These are phyloP conservation scores for Brachionus rotundiformis DNA, from an alignment of 1,140 invertebrate species.

Conservation along the genomic window DNA sequence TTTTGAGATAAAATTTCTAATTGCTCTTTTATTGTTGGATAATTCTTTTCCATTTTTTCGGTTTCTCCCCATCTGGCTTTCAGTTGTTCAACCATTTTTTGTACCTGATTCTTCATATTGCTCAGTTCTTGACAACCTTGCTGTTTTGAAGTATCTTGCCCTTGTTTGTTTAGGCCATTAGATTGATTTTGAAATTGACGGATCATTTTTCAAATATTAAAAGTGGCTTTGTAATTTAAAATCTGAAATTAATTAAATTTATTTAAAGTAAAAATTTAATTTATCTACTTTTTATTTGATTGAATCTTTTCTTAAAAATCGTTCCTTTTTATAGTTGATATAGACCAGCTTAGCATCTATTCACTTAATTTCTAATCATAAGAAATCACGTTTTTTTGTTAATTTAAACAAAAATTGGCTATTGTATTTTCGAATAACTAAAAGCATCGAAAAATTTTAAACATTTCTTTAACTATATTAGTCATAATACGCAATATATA, in stretches of 20 bases:
- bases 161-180: background rate
- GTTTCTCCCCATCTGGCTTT: background rate
- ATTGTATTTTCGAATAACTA: background rate
- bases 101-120: no score
- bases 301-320: background rate
- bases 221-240: background rate
- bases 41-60: background rate
- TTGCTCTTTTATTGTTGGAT: background rate
- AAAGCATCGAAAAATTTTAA: background rate
- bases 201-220: slow-evolving; percentile 39
- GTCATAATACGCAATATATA: background rate
- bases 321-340: background rate
- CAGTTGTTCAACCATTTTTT: background rate
- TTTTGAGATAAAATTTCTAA: background rate
- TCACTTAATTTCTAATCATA: background rate
- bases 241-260: no score
- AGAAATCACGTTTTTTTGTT: slow-evolving; percentile 31
- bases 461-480: background rate
- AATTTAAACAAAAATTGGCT: background rate
- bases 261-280: no score
- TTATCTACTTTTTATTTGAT: background rate
- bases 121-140: background rate
- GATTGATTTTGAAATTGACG: background rate
- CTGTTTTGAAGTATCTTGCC: background rate
- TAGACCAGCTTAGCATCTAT: background rate